Evolutionary conservation across 2,113 vertebrate species (phyloP), one percentile per base, ranked within the genome.

Genomic region (Cygnus atratus): DNA sequence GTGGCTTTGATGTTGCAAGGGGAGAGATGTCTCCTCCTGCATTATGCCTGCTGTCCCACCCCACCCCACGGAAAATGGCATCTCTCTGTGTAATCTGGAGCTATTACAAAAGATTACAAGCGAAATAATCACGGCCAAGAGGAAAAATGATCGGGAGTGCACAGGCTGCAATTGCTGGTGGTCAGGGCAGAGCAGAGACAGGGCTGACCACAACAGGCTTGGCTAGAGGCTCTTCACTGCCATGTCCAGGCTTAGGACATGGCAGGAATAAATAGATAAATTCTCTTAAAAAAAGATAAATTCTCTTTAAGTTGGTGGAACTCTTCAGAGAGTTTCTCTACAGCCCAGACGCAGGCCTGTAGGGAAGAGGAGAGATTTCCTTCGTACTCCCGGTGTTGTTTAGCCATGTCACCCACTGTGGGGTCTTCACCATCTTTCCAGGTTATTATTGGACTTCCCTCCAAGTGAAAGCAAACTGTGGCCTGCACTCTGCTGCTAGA

Each of bases 1-100:
- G 93, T 55, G 94, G 62, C 85, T 90, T 93, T 92, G 59, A 73
- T 74, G 43, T 37, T 93, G 72, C 33, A 89, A 95, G 48, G 72
- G 24, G 26, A 86, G 70, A 87, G 37, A 73, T n/a, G 46, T 26
- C 35, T 90, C 39, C 88, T 86, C 74, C 85, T 74, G 63, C 5
- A 1, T 46, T 80, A 15, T 66, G 59, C n/a, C 61, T 2, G 0
- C 66, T 89, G n/a, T 6, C n/a, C 41, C 55, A 72, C 33, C 54
- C 57, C 57, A 31, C 26, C 19, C 2, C 0, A 65, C 77, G 58
- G 43, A 91, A 89, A 71, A 11, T 61, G 68, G 24, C 17, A n/a
- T 95, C 81, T 79, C n/a, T 82, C 13, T 62, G n/a, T 63, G 26
- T 80, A 65, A 81, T 54, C 26, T 58, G 29, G 5, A 10, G 16